phyloP scores from a whole-genome alignment of 1,140 invertebrate species.

The Oncopodura yosiiana region DNA sequence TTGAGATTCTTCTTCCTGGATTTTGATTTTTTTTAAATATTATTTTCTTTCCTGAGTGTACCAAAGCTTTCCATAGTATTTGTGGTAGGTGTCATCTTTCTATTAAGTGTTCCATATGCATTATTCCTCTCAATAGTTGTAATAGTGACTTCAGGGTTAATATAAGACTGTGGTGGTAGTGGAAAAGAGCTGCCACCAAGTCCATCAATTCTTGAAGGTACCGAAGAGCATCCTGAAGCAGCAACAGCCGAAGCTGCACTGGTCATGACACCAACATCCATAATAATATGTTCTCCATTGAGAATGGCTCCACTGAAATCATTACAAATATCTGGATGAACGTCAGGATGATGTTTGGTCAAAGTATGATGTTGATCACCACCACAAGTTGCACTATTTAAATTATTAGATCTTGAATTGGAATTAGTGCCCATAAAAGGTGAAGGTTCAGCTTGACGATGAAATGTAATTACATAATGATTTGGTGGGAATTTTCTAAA shows the following conservation, averaged over 20 bases:
- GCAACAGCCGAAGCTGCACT: background rate
- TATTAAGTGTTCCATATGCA: constrained; percentile 29
- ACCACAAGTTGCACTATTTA: background rate
- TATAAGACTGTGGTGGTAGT: constrained; percentile 29
- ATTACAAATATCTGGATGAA: constrained; percentile 33
- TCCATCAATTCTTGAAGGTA: no score
- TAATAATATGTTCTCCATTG: background rate
- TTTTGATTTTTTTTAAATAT: constrained; percentile 28
- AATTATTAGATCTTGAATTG: background rate
- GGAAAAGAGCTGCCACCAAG: no score
- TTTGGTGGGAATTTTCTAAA: constrained; percentile 34
- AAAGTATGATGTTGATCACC: constrained; percentile 12
- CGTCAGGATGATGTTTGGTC: constrained; percentile 9
- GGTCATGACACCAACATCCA: background rate
- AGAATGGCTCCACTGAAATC: constrained; percentile 13
- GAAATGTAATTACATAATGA: constrained; percentile 35
- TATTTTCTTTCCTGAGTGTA: constrained; percentile 33
- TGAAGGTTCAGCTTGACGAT: constrained; percentile 31
- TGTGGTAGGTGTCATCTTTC: constrained; percentile 19
- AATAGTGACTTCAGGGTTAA: constrained; percentile 32
- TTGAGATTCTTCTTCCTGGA: no score
- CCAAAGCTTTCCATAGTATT: constrained; percentile 34
- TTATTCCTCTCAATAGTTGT: constrained; percentile 30
- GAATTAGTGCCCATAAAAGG: constrained; percentile 28
- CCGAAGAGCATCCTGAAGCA: background rate